phyloP scores from a whole-genome alignment of 2,797 vertebrate genomes.

The Epinephelus awoara region DNA sequence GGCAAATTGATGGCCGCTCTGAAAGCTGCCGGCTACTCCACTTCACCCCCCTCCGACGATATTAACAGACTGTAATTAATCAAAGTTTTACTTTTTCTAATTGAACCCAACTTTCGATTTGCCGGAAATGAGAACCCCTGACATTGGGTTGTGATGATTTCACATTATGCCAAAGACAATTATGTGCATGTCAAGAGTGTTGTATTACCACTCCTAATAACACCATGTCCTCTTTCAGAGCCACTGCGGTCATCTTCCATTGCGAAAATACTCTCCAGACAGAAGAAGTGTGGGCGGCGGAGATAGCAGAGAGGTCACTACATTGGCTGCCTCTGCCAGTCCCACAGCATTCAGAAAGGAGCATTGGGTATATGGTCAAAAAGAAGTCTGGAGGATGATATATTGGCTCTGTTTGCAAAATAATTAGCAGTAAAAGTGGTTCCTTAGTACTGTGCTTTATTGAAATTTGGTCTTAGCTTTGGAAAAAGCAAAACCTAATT shows the following conservation, averaged over 20 bases:
- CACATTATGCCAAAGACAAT: slow-evolving; percentile 78
- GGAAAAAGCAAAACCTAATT: not conserved
- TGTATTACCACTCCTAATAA: slow-evolving; percentile 75
- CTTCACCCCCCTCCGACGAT: slow-evolving; percentile 50
- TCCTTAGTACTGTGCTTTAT: slow-evolving; percentile 2
- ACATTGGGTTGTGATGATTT: slow-evolving; percentile 78
- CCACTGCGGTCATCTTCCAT: slow-evolving; percentile 66
- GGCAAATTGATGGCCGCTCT: slow-evolving; percentile 62
- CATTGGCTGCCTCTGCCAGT: slow-evolving; percentile 47
- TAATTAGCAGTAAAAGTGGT: slow-evolving; percentile 40
- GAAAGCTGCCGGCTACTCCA: slow-evolving; percentile 40
- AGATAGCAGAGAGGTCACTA: slow-evolving; percentile 73
- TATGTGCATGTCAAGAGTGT: slow-evolving; percentile 79
- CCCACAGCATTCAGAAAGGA: slow-evolving; percentile 46
- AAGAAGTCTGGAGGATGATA: slow-evolving; percentile 46
- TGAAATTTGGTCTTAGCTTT: slow-evolving; percentile 19
- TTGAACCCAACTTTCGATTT: slow-evolving; percentile 77
- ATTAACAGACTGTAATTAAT: slow-evolving; percentile 79
- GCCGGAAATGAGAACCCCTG: slow-evolving; percentile 69
- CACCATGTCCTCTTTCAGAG: slow-evolving; percentile 66
- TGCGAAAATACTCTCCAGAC: slow-evolving; percentile 66
- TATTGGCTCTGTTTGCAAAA: slow-evolving; percentile 50
- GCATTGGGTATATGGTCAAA: slow-evolving; percentile 55
- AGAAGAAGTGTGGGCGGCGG: slow-evolving; percentile 72
- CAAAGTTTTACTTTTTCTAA: slow-evolving; percentile 77